These are phyloP conservation scores for Antechinus flavipes DNA, from an alignment of 2,113 vertebrate genomes.

Conservation along the genomic window DNA sequence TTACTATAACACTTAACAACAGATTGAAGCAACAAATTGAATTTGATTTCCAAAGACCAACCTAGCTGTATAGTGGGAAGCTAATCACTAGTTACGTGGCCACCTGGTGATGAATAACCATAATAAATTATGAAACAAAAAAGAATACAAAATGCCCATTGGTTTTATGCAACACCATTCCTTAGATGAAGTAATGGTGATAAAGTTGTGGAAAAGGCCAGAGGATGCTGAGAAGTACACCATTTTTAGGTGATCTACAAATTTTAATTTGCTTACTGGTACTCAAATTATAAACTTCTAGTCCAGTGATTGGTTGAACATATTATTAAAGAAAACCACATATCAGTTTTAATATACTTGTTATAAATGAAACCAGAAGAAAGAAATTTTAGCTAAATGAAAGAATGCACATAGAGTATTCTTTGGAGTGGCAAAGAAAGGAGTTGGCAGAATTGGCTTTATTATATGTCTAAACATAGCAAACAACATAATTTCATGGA, in stretches of 20 bases:
- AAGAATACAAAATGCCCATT: neutral
- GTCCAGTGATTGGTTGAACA: neutral
- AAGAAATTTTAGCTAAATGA: too few relatives aligned
- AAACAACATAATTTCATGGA: too few relatives aligned
- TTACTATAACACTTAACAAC: neutral
- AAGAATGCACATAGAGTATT: too few relatives aligned
- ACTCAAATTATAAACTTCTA: neutral
- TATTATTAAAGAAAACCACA: neutral
- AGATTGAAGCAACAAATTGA: neutral
- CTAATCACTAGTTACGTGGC: neutral
- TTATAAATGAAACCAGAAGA: too few relatives aligned
- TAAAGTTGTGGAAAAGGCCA: neutral
- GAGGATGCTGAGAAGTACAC: neutral
- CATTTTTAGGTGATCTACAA: neutral
- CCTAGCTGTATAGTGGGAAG: neutral
- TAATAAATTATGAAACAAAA: neutral
- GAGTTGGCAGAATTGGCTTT: too few relatives aligned
- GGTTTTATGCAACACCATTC: neutral
- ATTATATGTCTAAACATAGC: too few relatives aligned
- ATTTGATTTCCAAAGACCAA: neutral
- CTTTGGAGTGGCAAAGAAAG: too few relatives aligned
- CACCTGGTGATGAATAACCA: neutral
- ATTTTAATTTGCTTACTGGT: neutral
- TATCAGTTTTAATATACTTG: neutral
- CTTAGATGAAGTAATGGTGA: neutral